Conservation (phyloP, 2,888 invertebrate genomes). For the Nomada flava region DNA sequence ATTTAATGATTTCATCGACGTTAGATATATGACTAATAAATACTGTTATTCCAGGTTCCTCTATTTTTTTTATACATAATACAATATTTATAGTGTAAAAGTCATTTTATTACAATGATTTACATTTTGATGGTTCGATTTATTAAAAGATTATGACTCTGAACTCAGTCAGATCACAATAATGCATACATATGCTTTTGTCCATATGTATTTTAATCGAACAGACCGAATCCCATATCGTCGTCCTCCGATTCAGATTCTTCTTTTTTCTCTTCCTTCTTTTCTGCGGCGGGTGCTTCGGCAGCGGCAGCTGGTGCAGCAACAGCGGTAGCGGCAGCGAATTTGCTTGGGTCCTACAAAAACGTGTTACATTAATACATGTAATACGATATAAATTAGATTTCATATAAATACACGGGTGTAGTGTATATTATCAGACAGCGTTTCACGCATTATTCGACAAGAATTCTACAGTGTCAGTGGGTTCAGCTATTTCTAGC, state of each 20-base stretch:
- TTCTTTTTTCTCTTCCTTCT: conserved; percentile 89
- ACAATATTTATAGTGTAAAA: conserved; percentile 37
- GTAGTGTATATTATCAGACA: conserved; percentile 72
- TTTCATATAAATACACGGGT: neutral
- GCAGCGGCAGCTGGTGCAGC: conserved; percentile 87
- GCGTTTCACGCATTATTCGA: conserved; percentile 73
- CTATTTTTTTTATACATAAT: neutral
- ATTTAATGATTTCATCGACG: no score
- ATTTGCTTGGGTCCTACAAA: conserved; percentile 96
- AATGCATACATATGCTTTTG: conserved; percentile 4
- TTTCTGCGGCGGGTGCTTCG: conserved; percentile 89
- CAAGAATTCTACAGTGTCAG: conserved; percentile 76
- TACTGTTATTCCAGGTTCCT: no score
- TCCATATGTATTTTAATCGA: conserved; percentile 87
- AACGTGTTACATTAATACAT: conserved; percentile 50
- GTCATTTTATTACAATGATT: conserved; percentile 37
- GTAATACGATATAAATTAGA: neutral
- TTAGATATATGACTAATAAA: no score
- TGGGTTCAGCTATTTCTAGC: conserved; percentile 85
- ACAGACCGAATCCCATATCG: conserved; percentile 99
- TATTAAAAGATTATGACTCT: neutral
- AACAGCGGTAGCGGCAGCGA: conserved; percentile 89
- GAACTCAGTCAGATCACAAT: neutral
- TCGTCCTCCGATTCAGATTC: conserved; percentile 94
- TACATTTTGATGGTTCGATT: conserved; percentile 10